Percentiles rank a stretch among this genome's conserved stretches.
Conservation (phyloP, 2,888 invertebrate species). For the Mesopsocus fuscifrons region DNA sequence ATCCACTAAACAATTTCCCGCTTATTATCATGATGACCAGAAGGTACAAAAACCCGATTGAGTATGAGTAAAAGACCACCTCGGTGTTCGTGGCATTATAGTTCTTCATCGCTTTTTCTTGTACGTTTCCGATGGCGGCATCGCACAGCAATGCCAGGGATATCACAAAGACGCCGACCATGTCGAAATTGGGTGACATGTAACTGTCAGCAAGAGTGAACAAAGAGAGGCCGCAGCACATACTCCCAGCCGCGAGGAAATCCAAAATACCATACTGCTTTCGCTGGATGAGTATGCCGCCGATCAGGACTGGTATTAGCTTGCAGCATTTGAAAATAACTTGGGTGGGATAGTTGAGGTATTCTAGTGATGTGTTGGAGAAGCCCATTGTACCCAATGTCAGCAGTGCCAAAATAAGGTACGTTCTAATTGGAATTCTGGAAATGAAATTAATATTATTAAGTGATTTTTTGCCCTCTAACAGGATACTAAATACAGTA, state of each 20-base stretch:
- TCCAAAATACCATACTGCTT: conserved; percentile 70
- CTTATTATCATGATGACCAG: conserved; percentile 47
- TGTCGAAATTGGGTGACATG: conserved; percentile 35
- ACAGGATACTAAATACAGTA: conserved; percentile 4
- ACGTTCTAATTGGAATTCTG: conserved; percentile 69
- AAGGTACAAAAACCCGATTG: conserved; percentile 69
- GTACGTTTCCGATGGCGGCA: conserved; percentile 90
- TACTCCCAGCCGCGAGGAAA: conserved; percentile 61
- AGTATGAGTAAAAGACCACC: conserved; percentile 83
- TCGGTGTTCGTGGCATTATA: conserved; percentile 72
- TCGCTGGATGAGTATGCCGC: conserved; percentile 80
- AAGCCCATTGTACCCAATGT: conserved; percentile 92
- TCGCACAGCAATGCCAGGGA: conserved; percentile 79
- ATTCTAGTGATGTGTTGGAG: conserved; percentile 84
- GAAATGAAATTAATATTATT: conserved; percentile 20
- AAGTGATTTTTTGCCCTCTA: neutral
- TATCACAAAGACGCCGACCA: conserved; percentile 49
- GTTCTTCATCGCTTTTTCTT: conserved; percentile 84
- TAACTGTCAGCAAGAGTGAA: conserved; percentile 66
- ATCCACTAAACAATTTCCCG: conserved; percentile 56
- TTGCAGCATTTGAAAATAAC: conserved; percentile 97
- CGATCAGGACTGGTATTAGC: conserved; percentile 84
- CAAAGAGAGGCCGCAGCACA: conserved; percentile 78
- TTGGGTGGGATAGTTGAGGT: conserved; percentile 92
- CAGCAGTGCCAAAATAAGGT: conserved; percentile 61